Base-by-base conservation (phyloP, 2,888 invertebrate genomes). In the Philaethria dido region DNA sequence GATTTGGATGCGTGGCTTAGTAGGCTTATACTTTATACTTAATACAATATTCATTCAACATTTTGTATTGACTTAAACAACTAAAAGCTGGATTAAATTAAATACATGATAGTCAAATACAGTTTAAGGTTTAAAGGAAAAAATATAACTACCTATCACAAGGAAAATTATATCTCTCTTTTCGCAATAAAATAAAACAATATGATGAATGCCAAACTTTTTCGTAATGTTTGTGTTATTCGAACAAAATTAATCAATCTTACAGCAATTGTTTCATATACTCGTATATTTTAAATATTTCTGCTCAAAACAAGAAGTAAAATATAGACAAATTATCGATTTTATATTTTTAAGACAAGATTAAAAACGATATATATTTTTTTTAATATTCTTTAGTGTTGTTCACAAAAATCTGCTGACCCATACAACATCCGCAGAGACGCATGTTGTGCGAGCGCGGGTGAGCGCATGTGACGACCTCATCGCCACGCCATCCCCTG, bases 341-440 rank as follows among this genome's bases (percentile, higher is more conserved):
- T n/a, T n/a, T n/a, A n/a, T n/a, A n/a, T n/a, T n/a, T n/a, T n/a
- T n/a, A n/a, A n/a, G n/a, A n/a, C n/a, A n/a, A n/a, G n/a, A n/a
- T n/a, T n/a, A n/a, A n/a, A n/a, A n/a, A n/a, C n/a, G n/a, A n/a
- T n/a, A n/a, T n/a, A n/a, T n/a, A n/a, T n/a, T n/a, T n/a, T n/a
- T n/a, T n/a, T n/a, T n/a, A n/a, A n/a, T n/a, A 33, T 33, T 33
- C 3, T 5, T 42, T 14, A 14, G 14, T 48, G 13, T 29, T 29
- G n/a, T 4, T 8, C 25, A 16, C n/a, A 52, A 33, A n/a, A 60
- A 45, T 13, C 60, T 77, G 89, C 89, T 84, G 84, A 92, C 92
- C 92, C 74, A 90, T 83, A 82, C 92, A 92, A 82, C 92, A 92
- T 81, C 89, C 87, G 84, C 92, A 92, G 77, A 92, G 87, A 81